Percentiles rank a stretch among this genome's conserved stretches.
phyloP scores from a whole-genome alignment of 2,888 invertebrate genomes.

The Allophyes oxyacanthae region DNA sequence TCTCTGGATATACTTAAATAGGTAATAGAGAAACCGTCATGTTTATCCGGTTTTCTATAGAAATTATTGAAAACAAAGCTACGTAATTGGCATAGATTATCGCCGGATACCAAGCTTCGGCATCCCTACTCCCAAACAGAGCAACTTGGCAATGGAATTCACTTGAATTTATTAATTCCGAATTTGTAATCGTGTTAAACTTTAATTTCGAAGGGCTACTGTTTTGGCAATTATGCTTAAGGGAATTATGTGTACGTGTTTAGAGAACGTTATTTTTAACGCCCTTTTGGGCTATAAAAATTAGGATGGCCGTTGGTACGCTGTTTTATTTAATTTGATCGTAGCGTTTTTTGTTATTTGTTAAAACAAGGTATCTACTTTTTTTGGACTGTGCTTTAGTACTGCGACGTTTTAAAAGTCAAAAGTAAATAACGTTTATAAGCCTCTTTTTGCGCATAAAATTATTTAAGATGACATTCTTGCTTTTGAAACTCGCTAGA shows the following conservation, averaged over 20 bases:
- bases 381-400: neutral
- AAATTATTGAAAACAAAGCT: no score
- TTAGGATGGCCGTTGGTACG: constrained; percentile 35
- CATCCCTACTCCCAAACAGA: constrained; percentile 27
- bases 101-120: constrained; percentile 17
- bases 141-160: constrained; percentile 46
- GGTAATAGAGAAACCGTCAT: no score
- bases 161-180: constrained; percentile 57
- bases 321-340: constrained; percentile 31
- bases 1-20: no score
- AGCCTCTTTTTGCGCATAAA: no score
- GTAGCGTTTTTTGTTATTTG: constrained; percentile 14
- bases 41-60: no score
- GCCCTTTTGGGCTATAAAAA: constrained; percentile 46
- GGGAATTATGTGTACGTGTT: constrained; percentile 55
- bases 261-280: constrained; percentile 46
- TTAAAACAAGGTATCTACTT: neutral
- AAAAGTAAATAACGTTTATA: no score
- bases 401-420: no score
- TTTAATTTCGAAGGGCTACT: constrained; percentile 53
- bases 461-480: no score
- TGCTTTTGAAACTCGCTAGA: no score
- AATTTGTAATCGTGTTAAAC: constrained; percentile 54
- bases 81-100: constrained; percentile 12
- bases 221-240: constrained; percentile 45